Conservation (phyloP, 1,140 invertebrate genomes). For the Leptinotarsa texana region DNA sequence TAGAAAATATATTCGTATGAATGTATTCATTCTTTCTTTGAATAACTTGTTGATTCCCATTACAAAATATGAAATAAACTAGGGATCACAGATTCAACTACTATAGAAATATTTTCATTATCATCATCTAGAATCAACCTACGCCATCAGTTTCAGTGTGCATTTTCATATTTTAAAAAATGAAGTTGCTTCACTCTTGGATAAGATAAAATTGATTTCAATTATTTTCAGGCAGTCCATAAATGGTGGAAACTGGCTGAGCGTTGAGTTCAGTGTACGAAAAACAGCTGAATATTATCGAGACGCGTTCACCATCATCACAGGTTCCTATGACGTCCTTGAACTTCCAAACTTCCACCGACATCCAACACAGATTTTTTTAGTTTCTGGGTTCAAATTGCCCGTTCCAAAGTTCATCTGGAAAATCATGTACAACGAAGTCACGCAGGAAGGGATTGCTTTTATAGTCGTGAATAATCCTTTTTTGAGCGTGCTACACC, state of each 20-base stretch:
- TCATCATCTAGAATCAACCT: no score
- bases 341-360: slow-evolving; percentile 45
- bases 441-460: slow-evolving; percentile 53
- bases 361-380: slow-evolving; percentile 48
- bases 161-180: no score
- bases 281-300: slow-evolving; percentile 41
- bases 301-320: slow-evolving; percentile 52
- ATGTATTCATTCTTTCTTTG: no score
- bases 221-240: slow-evolving; percentile 51
- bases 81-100: no score
- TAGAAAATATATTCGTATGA: no score
- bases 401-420: slow-evolving; percentile 58
- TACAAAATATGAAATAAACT: no score
- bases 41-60: no score
- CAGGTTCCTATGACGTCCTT: slow-evolving; percentile 54
- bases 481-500: slow-evolving; percentile 34
- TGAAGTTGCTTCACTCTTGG: no score
- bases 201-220: no score
- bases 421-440: slow-evolving; percentile 56
- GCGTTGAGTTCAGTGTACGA: slow-evolving; percentile 55
- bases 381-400: slow-evolving; percentile 48
- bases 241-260: slow-evolving; percentile 60
- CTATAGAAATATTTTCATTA: no score
- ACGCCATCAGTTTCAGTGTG: no score
- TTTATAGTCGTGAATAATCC: slow-evolving; percentile 61